phyloP scores from a whole-genome alignment of 2,888 invertebrate species.

The Ctenicera cuprea region DNA sequence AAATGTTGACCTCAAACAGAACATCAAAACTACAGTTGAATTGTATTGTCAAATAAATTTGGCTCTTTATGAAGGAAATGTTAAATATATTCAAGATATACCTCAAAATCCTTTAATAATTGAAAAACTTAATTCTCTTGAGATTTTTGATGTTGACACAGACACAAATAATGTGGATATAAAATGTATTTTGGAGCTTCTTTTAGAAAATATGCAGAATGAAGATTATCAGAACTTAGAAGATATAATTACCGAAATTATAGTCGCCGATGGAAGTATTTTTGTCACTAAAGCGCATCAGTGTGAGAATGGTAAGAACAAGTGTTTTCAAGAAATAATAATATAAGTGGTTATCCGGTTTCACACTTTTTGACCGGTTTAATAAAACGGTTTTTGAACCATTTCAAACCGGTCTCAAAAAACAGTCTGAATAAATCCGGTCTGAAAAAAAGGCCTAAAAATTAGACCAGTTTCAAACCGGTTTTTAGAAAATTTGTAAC shows the following conservation, averaged over 20 bases:
- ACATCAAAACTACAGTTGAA: background rate
- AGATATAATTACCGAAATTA: background rate
- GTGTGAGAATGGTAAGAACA: background rate
- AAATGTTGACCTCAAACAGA: background rate
- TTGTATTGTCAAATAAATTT: constrained; percentile 26
- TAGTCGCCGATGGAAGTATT: background rate
- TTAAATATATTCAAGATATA: background rate
- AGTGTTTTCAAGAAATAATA: too few relatives aligned
- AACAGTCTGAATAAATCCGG: too few relatives aligned
- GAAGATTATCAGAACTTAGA: background rate
- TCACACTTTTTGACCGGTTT: too few relatives aligned
- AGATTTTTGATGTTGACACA: background rate
- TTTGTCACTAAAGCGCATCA: background rate
- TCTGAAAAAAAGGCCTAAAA: too few relatives aligned
- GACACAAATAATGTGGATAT: background rate
- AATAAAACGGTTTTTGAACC: too few relatives aligned
- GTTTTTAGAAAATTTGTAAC: too few relatives aligned
- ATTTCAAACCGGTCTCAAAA: too few relatives aligned
- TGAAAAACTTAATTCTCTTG: background rate
- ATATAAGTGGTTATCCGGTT: too few relatives aligned
- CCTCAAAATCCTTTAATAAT: background rate
- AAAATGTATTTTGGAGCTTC: background rate
- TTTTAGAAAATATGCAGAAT: background rate
- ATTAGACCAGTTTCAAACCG: too few relatives aligned
- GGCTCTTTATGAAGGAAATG: background rate